These are phyloP conservation scores for Caenorhabditis inopinata DNA, from an alignment of 1,140 invertebrate genomes.

Conservation along the genomic window DNA sequence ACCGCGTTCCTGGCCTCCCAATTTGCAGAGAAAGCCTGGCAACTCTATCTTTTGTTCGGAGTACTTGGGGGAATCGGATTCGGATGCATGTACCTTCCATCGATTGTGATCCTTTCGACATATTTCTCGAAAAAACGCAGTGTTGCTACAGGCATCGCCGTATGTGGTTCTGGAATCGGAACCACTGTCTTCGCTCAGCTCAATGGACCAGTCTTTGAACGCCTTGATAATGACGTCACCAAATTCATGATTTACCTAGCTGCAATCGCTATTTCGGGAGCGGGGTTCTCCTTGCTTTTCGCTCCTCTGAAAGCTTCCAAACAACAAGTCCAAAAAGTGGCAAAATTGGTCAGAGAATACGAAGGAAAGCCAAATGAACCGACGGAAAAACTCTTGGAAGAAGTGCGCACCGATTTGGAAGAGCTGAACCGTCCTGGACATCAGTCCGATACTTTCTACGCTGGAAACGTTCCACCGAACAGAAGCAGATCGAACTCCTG, in stretches of 20 bases:
- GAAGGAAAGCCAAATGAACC: conserved; percentile 9
- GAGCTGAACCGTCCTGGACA: background rate
- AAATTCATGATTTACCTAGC: conserved; percentile 60
- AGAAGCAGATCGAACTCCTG: background rate
- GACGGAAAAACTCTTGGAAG: background rate
- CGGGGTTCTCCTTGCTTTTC: background rate
- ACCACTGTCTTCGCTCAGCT: conserved; percentile 76
- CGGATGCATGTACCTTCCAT: conserved; percentile 84
- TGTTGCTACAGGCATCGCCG: conserved; percentile 85
- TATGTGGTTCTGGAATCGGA: conserved; percentile 87
- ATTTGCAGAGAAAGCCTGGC: conserved; percentile 77
- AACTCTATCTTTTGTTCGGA: conserved; percentile 82
- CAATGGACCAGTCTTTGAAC: conserved; percentile 41
- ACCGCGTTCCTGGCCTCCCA: conserved; percentile 78
- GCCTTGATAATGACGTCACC: conserved; percentile 49
- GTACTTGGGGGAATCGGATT: conserved; percentile 83
- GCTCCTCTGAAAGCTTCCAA: background rate
- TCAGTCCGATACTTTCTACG: background rate
- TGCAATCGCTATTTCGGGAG: background rate
- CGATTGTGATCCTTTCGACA: conserved; percentile 84
- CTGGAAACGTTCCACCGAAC: background rate
- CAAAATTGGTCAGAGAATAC: background rate
- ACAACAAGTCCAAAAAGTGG: background rate
- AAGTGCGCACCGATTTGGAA: conserved; percentile 1
- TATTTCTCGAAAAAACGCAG: conserved; percentile 89